These are phyloP conservation scores for Ptychadena robeensis DNA, from an alignment of 2,797 vertebrate genomes.

Conservation along the genomic window DNA sequence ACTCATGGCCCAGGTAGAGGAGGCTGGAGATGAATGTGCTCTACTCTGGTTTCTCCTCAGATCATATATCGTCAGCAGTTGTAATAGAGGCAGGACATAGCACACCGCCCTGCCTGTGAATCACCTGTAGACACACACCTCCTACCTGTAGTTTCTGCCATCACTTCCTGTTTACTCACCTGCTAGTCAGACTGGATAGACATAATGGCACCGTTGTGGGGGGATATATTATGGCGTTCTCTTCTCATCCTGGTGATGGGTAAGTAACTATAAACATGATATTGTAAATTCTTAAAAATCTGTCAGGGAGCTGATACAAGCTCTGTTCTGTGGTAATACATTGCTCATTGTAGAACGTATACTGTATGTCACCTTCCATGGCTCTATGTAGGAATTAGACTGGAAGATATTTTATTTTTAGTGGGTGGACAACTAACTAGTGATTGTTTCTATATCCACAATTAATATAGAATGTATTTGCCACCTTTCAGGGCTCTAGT, in stretches of 20 bases:
- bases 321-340: too few species aligned
- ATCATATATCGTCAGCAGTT: not conserved
- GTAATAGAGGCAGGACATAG: not conserved
- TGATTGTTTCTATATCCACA: too few species aligned
- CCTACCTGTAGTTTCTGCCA: not conserved
- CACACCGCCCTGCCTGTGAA: not conserved
- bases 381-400: too few species aligned
- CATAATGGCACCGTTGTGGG: not conserved
- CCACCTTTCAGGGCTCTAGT: too few species aligned
- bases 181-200: not conserved
- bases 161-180: slow-evolving; percentile 8
- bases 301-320: not conserved
- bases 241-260: not conserved
- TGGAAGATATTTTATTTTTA: not conserved
- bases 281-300: not conserved
- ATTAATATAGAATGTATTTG: too few species aligned
- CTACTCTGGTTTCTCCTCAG: not conserved
- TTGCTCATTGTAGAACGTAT: too few species aligned
- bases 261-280: not conserved
- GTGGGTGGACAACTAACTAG: too few species aligned
- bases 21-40: not conserved
- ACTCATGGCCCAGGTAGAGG: not conserved
- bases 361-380: not conserved
- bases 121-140: not conserved
- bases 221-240: not conserved